Conservation (phyloP, 2,113 vertebrate genomes). For the Gadus chalcogrammus region DNA sequence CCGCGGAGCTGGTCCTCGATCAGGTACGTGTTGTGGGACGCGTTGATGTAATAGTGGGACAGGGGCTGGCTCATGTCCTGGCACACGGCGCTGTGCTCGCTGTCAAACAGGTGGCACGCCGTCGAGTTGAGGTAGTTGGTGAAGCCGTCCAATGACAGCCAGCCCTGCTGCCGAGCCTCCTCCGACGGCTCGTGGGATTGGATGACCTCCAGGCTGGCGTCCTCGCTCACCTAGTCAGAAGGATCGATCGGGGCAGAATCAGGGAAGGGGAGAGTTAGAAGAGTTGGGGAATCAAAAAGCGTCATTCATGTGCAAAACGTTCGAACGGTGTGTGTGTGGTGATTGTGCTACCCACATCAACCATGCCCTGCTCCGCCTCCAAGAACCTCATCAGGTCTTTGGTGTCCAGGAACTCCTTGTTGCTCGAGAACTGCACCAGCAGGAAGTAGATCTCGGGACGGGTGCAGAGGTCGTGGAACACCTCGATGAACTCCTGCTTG, state of each 20-base stretch:
- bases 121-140: constrained; percentile 91
- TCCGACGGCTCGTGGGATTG: constrained; percentile 85
- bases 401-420: constrained; percentile 94
- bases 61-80: constrained; percentile 93
- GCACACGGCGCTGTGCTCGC: constrained; percentile 84
- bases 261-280: background rate
- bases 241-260: background rate
- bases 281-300: background rate
- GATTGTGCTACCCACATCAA: constrained; percentile 74
- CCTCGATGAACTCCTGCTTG: constrained; percentile 87
- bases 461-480: constrained; percentile 93
- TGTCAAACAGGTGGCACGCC: constrained; percentile 89
- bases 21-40: constrained; percentile 95
- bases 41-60: constrained; percentile 94
- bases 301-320: too few species aligned
- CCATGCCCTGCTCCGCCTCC: constrained; percentile 92
- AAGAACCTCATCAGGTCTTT: constrained; percentile 96
- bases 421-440: constrained; percentile 96
- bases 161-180: constrained; percentile 84
- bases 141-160: constrained; percentile 90
- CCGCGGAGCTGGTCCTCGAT: constrained; percentile 93
- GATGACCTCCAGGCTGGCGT: constrained; percentile 87
- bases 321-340: background rate
- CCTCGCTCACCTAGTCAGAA: constrained; percentile 78
- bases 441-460: constrained; percentile 96